A percentile compares a stretch with the other conserved stretches of the same genome.
Conservation (phyloP, 1,140 invertebrate genomes). For the silkworm (Bombyx mori) region ASM3026992v2 NC_085129.1:6577001-6577500, state of each 20-base stretch:
- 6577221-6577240: constrained; percentile 94
- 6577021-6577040: constrained; percentile 93
- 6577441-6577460: constrained; percentile 74
- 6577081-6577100: constrained; percentile 83
- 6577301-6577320: constrained; percentile 87
- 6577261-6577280: constrained; percentile 92
- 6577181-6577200: constrained; percentile 89
- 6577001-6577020: constrained; percentile 86
- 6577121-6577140: constrained; percentile 87
- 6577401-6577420: constrained; percentile 92
- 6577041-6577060: constrained; percentile 92
- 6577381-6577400: constrained; percentile 95
- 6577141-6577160: constrained; percentile 87
- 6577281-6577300: constrained; percentile 86
- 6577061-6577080: constrained; percentile 87
- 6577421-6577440: constrained; percentile 80
- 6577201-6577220: constrained; percentile 93
- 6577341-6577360: constrained; percentile 91
- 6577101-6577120: constrained; percentile 85
- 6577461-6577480: constrained; percentile 78
- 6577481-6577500: constrained; percentile 68
- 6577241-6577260: constrained; percentile 92
- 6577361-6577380: constrained; percentile 91
- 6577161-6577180: constrained; percentile 93
- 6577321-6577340: constrained; percentile 88